These are phyloP conservation scores for Drosophila varians DNA, from an alignment of 1,140 invertebrate genomes.

Conservation along the genomic window DNA sequence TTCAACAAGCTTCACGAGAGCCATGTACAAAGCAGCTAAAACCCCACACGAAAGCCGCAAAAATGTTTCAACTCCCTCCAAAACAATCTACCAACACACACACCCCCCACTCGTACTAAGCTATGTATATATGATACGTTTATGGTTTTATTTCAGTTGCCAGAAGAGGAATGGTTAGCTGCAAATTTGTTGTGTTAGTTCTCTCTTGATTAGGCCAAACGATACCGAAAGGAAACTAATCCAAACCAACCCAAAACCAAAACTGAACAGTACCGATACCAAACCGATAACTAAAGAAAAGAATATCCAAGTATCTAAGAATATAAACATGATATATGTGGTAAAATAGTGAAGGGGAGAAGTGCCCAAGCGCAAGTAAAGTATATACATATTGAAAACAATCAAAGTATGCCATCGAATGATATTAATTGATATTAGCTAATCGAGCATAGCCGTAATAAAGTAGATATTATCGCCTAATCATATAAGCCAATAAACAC, in stretches of 20 bases:
- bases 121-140: constrained; percentile 58
- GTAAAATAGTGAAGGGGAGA: constrained; percentile 1
- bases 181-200: constrained; percentile 84
- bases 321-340: constrained; percentile 25
- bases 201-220: constrained; percentile 55
- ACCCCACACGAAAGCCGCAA: constrained; percentile 21
- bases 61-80: constrained; percentile 37
- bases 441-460: constrained; percentile 64
- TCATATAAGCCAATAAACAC: constrained; percentile 53
- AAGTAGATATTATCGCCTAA: constrained; percentile 59
- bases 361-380: constrained; percentile 6
- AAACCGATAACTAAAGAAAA: constrained; percentile 32
- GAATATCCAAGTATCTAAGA: constrained; percentile 42
- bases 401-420: constrained; percentile 80
- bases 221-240: constrained; percentile 28
- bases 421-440: constrained; percentile 81
- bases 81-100: constrained; percentile 10
- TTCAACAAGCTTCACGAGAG: constrained; percentile 46
- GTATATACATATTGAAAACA: constrained; percentile 65
- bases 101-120: constrained; percentile 16
- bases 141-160: constrained; percentile 83
- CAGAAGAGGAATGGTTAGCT: constrained; percentile 83
- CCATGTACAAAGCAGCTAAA: constrained; percentile 54
- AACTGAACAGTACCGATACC: constrained; percentile 21
- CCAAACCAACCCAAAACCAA: constrained; percentile 9